Conservation (phyloP, 2,888 invertebrate genomes). For the Drosophila phalerata region DNA sequence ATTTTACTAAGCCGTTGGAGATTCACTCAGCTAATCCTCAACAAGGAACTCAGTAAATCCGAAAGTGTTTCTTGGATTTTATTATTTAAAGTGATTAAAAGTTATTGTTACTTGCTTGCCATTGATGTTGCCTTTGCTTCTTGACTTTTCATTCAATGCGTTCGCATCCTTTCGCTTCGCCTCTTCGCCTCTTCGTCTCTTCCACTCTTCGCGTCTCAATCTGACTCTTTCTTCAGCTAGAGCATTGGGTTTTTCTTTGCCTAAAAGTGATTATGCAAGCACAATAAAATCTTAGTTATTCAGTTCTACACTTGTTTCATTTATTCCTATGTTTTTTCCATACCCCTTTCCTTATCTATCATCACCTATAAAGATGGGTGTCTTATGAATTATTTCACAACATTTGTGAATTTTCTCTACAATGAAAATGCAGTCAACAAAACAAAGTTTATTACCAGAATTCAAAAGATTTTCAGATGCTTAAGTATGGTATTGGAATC, state of each 20-base stretch:
- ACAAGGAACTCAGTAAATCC: conserved; percentile 73
- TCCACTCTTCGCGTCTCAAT: neutral
- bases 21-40: conserved; percentile 69
- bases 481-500: neutral
- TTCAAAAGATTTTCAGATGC: neutral
- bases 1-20: conserved; percentile 64
- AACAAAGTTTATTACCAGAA: conserved; percentile 10
- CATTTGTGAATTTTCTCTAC: neutral
- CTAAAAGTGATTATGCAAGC: conserved; percentile 57
- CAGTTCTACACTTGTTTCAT: conserved; percentile 42
- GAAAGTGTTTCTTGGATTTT: conserved; percentile 77
- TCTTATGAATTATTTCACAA: conserved; percentile 17
- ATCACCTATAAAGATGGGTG: neutral
- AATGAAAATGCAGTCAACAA: neutral
- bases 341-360: too few relatives aligned
- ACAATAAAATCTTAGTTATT: conserved; percentile 61
- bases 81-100: conserved; percentile 80
- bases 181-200: neutral
- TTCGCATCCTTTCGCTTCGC: conserved; percentile 7
- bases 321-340: conserved; percentile 15
- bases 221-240: neutral
- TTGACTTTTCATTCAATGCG: conserved; percentile 52
- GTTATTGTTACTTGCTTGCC: conserved; percentile 57
- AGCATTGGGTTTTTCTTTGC: conserved; percentile 7
- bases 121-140: conserved; percentile 54